phyloP scores from a whole-genome alignment of 2,113 vertebrate genomes.

The Cinclus cinclus region DNA sequence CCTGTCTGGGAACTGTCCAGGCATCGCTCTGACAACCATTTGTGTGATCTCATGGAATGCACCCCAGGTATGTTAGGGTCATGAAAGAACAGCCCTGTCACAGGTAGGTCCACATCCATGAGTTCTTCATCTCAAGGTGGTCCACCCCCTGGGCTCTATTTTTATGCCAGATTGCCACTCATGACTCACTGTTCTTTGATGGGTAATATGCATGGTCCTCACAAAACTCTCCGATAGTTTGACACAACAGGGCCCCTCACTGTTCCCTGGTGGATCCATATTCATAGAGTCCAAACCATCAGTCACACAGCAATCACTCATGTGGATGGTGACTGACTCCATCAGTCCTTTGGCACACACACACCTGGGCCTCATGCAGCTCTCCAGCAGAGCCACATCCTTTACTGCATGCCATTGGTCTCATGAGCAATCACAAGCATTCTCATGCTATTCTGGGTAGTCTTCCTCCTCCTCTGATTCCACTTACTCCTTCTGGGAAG shows the following conservation, averaged over 20 bases:
- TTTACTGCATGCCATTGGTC: neutral
- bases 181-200: neutral
- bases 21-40: neutral
- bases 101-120: no score
- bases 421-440: neutral
- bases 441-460: neutral
- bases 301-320: neutral
- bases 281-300: neutral
- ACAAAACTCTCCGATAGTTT: neutral
- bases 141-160: fast-evolving
- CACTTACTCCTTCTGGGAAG: neutral
- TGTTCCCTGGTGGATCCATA: neutral
- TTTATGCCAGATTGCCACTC: neutral
- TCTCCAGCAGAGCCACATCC: neutral
- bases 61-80: neutral
- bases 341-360: neutral
- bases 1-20: fast-evolving
- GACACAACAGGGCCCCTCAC: fast-evolving
- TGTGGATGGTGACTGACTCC: neutral
- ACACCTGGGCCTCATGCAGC: neutral
- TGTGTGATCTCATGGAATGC: neutral
- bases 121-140: neutral
- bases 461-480: neutral
- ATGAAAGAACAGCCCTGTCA: neutral
- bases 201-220: neutral